Percentiles rank a stretch among this genome's conserved stretches.
Conservation (phyloP, 2,888 invertebrate species). For the Boloria euphrosyne region DNA sequence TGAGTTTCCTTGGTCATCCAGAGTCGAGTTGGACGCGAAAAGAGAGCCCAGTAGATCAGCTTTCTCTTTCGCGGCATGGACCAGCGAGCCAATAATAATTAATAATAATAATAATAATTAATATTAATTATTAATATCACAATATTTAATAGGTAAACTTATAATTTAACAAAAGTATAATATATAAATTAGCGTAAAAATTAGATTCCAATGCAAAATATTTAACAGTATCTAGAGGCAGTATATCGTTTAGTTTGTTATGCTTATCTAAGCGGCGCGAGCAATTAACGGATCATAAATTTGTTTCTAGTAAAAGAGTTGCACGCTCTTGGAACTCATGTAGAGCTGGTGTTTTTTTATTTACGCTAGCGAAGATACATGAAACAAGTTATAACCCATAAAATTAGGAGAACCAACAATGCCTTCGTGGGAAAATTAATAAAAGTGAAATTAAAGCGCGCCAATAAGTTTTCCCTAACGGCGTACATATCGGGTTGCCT, state of each 20-base stretch:
- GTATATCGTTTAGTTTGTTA: conserved; percentile 52
- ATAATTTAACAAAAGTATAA: too few species aligned
- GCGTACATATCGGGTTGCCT: conserved; percentile 65
- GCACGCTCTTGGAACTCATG: conserved; percentile 52
- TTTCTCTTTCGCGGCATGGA: too few species aligned
- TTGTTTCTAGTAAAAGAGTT: conserved; percentile 58
- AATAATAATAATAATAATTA: too few species aligned
- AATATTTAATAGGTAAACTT: too few species aligned
- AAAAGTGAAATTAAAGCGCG: conserved; percentile 64
- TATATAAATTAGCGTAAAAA: not conserved
- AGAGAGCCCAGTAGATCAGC: too few species aligned
- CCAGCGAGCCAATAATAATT: too few species aligned
- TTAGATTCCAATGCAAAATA: conserved; percentile 17
- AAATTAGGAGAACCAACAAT: conserved; percentile 41
- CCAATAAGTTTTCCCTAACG: conserved; percentile 32
- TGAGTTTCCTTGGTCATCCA: too few species aligned
- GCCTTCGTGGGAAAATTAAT: conserved; percentile 51
- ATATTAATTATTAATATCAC: too few species aligned
- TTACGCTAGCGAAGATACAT: conserved; percentile 36
- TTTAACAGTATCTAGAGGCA: conserved; percentile 26
- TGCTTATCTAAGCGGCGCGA: conserved; percentile 70
- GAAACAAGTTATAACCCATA: conserved; percentile 6
- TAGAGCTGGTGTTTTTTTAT: conserved; percentile 38
- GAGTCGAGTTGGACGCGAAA: too few species aligned
- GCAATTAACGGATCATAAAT: conserved; percentile 74